These are phyloP conservation scores for Pollicipes pollicipes DNA, from an alignment of 1,140 invertebrate species.

Conservation along the genomic window DNA sequence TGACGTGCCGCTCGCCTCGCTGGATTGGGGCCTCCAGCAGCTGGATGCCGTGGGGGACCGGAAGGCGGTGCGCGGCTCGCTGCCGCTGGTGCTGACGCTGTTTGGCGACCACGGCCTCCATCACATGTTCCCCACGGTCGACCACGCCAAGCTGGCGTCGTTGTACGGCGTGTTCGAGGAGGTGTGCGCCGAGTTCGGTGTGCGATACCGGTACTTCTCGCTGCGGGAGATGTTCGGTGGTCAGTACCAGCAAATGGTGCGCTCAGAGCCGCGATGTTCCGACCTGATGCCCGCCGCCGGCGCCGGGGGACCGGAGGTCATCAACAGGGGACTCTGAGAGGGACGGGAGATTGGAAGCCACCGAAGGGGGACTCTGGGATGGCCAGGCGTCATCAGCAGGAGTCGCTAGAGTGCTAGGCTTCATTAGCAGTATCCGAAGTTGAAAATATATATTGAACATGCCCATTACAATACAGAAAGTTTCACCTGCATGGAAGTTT, in stretches of 20 bases:
- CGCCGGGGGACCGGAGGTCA: too few species aligned
- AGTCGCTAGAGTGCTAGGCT: too few species aligned
- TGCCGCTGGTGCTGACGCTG: conserved; percentile 44
- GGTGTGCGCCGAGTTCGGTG: conserved; percentile 47
- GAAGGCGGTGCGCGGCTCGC: conserved; percentile 43
- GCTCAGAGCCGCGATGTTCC: conserved; percentile 23
- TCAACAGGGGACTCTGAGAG: too few species aligned
- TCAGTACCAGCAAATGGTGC: conserved; percentile 45
- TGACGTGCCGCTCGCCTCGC: conserved; percentile 37
- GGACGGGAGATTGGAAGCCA: too few species aligned
- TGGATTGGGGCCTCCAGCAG: conserved; percentile 61
- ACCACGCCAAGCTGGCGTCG: conserved; percentile 47
- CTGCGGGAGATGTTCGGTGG: conserved; percentile 43
- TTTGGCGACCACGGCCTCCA: conserved; percentile 62
- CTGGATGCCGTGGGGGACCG: conserved; percentile 54
- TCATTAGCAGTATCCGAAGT: too few species aligned
- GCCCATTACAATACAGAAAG: too few species aligned
- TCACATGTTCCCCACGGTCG: conserved; percentile 62
- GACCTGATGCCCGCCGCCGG: not conserved
- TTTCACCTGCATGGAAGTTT: too few species aligned
- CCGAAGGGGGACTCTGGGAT: too few species aligned
- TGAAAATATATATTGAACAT: too few species aligned
- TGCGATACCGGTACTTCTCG: conserved; percentile 24
- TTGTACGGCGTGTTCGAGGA: conserved; percentile 44
- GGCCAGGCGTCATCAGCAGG: too few species aligned